A percentile compares a stretch with the other conserved stretches of the same genome.
These are phyloP conservation scores for Portevinia maculata DNA, from an alignment of 2,888 invertebrate genomes.

Conservation along the genomic window DNA sequence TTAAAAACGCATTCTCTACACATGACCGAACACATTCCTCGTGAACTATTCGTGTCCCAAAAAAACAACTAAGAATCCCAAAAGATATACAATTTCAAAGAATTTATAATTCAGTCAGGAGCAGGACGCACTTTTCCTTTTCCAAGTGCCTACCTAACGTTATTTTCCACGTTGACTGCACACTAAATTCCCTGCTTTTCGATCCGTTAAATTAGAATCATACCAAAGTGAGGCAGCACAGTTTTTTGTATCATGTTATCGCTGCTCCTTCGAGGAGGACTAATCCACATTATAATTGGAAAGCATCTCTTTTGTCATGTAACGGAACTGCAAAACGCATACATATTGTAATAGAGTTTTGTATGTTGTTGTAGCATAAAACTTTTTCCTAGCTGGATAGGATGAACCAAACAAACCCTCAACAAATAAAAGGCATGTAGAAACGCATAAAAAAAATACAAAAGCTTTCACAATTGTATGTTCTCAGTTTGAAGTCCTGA, in stretches of 20 bases:
- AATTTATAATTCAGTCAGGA: constrained; percentile 16
- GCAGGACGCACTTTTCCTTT: constrained; percentile 3
- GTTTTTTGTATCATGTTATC: background rate
- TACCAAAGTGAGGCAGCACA: background rate
- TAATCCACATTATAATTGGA: constrained; percentile 17
- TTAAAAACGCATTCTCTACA: constrained; percentile 8
- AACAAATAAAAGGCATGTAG: background rate
- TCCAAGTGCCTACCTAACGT: constrained; percentile 2
- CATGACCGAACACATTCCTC: constrained; percentile 16
- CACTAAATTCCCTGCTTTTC: constrained; percentile 36
- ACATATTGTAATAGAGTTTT: background rate
- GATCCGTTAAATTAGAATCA: constrained; percentile 50
- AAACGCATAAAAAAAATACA: background rate
- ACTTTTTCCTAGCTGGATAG: background rate
- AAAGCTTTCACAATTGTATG: constrained; percentile 3
- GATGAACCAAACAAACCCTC: background rate
- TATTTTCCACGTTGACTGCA: constrained; percentile 52
- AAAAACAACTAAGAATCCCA: background rate
- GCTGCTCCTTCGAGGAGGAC: background rate
- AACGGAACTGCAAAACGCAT: background rate
- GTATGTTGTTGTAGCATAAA: background rate
- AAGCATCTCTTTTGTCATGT: background rate
- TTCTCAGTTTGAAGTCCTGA: background rate
- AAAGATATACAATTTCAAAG: background rate
- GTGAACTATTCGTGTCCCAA: constrained; percentile 2